Evolutionary conservation across 2,888 invertebrate genomes (phyloP), one percentile per base, ranked within the genome.

Genomic region (Dryomyza anilis): DNA sequence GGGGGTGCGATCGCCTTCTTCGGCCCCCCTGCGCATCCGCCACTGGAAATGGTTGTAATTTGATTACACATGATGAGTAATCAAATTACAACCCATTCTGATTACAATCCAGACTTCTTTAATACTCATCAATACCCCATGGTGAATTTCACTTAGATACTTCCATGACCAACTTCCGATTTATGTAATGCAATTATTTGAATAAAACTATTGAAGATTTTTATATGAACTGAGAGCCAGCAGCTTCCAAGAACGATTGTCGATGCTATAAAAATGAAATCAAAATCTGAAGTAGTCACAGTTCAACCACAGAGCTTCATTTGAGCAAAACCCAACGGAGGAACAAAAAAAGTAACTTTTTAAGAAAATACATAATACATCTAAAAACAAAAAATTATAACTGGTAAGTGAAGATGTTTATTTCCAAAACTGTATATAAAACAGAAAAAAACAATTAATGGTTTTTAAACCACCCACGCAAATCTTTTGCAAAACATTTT

Each of bases 61-160:
- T n/a, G n/a, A n/a, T n/a, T n/a, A n/a, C n/a, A n/a, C n/a, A n/a
- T n/a, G n/a, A n/a, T n/a, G n/a, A n/a, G n/a, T n/a, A n/a, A n/a
- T n/a, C n/a, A n/a, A n/a, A n/a, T n/a, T n/a, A n/a, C n/a, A n/a
- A n/a, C n/a, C n/a, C n/a, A n/a, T n/a, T n/a, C n/a, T n/a, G n/a
- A n/a, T n/a, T n/a, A n/a, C n/a, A n/a, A n/a, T n/a, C n/a, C n/a
- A n/a, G n/a, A n/a, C n/a, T n/a, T n/a, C n/a, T n/a, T n/a, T n/a
- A n/a, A n/a, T n/a, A n/a, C n/a, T n/a, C n/a, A n/a, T n/a, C 23
- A n/a, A 23, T 46, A n/a, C 29, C 59, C 59, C 33, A 48, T 19
- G 33, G 59, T 33, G 46, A 29, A 59, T 59, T 59, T 21, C 59
- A 59, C 48, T 59, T 33, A 59, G 19, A 33, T 5, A 6, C 14